Percentiles rank a stretch among this genome's conserved stretches.
These are phyloP conservation scores for Acestrorhynchus altus DNA, from an alignment of 2,797 vertebrate species.

Conservation along the genomic window DNA sequence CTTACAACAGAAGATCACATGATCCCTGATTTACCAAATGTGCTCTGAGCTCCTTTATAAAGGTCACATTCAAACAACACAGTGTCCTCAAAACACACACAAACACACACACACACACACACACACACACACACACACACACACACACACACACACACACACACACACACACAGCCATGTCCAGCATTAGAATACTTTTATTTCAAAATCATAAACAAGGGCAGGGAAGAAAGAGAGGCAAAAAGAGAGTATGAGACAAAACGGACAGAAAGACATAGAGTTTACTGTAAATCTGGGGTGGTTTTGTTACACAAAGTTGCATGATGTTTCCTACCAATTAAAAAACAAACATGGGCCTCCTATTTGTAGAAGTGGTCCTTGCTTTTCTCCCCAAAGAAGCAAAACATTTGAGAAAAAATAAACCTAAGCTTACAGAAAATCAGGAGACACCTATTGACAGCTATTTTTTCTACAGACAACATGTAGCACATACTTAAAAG, in stretches of 20 bases:
- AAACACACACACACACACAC: background rate
- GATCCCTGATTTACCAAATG: background rate
- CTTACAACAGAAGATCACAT: background rate
- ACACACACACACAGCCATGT: conserved; percentile 28
- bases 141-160: conserved; percentile 6
- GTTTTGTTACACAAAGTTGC: no score
- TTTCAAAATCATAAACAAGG: conserved; percentile 36
- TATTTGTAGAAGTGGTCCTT: no score
- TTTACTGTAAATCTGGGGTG: no score
- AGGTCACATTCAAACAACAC: conserved; percentile 30
- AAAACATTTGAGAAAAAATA: no score
- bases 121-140: conserved; percentile 5
- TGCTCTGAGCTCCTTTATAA: background rate
- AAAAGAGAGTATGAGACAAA: background rate
- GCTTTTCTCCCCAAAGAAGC: no score
- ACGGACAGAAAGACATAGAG: no score
- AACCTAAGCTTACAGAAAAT: no score
- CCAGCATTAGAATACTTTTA: conserved; percentile 37
- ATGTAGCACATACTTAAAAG: no score
- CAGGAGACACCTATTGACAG: no score
- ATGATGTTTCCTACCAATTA: no score
- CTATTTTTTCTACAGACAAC: no score
- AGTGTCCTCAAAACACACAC: background rate
- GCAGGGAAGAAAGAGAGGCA: background rate
- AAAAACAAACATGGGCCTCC: no score